Conservation (phyloP, 2,797 vertebrate species). For the Champsocephalus gunnari region DNA sequence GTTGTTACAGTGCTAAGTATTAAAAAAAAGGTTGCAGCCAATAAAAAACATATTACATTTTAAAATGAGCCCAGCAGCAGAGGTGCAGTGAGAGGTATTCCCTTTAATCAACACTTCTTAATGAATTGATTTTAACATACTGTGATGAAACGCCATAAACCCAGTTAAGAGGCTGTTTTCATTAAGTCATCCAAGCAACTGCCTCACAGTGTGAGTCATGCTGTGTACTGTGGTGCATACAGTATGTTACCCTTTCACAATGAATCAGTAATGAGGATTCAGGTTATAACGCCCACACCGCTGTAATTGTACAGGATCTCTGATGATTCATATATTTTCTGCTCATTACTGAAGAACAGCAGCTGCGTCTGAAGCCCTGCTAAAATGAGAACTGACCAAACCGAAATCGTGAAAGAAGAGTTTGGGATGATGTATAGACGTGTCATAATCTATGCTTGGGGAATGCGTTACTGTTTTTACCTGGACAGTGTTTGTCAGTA, state of each 20-base stretch:
- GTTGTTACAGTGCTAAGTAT: too few species aligned
- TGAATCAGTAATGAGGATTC: conserved; percentile 24
- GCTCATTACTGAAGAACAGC: conserved; percentile 27
- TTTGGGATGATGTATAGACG: conserved; percentile 55
- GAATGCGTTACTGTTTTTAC: conserved; percentile 75
- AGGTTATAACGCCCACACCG: conserved; percentile 20
- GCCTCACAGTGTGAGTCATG: conserved; percentile 15
- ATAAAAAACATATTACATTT: too few species aligned
- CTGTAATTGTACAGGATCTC: conserved; percentile 18
- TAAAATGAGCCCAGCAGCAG: not conserved
- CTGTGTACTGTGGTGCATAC: not conserved
- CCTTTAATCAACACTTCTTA: conserved; percentile 49
- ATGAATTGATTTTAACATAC: conserved; percentile 47
- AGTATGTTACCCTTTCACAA: conserved; percentile 18
- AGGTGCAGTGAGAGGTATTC: conserved; percentile 16
- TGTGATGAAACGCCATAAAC: conserved; percentile 50
- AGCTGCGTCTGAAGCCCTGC: conserved; percentile 10
- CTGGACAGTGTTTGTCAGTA: conserved; percentile 79
- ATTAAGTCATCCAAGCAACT: conserved; percentile 28
- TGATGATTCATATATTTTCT: conserved; percentile 27
- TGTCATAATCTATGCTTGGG: conserved; percentile 52
- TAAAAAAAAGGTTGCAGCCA: too few species aligned
- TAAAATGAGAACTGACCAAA: conserved; percentile 34
- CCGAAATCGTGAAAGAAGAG: conserved; percentile 37
- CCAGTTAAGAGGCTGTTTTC: conserved; percentile 36